Conservation (phyloP, 37 sponge, comb jelly and placozoan genomes). For the Mnemiopsis leidyi region DNA sequence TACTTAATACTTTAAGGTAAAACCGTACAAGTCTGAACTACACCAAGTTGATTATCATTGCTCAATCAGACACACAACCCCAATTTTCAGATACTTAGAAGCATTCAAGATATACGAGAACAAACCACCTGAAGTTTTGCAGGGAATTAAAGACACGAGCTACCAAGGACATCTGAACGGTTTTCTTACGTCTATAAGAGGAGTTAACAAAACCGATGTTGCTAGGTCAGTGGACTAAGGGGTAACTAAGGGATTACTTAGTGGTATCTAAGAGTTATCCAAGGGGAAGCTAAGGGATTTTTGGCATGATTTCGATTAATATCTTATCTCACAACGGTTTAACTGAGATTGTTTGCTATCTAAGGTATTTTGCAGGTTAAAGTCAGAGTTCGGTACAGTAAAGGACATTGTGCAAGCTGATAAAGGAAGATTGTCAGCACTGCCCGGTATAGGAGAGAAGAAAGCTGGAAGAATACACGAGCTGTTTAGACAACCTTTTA, state of each 20-base stretch:
- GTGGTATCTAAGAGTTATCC: too few relatives aligned
- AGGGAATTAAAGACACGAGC: slow-evolving; percentile 32
- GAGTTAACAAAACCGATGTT: slow-evolving; percentile 61
- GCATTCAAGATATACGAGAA: slow-evolving; percentile 59
- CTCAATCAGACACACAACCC: too few relatives aligned
- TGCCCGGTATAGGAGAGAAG: slow-evolving; percentile 36
- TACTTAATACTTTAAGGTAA: too few relatives aligned
- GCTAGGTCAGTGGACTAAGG: background rate
- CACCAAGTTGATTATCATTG: background rate
- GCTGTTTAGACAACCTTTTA: background rate
- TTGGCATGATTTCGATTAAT: too few relatives aligned
- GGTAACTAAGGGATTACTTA: too few relatives aligned
- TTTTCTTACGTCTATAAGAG: slow-evolving; percentile 21
- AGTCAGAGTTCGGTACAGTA: background rate
- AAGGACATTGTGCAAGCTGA: background rate
- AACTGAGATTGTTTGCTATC: background rate
- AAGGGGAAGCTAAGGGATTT: too few relatives aligned
- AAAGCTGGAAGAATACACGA: slow-evolving; percentile 11
- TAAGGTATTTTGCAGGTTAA: background rate
- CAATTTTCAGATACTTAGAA: slow-evolving; percentile 35
- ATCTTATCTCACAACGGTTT: background rate
- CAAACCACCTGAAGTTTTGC: slow-evolving; percentile 24
- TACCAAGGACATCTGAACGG: background rate
- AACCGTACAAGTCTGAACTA: background rate
- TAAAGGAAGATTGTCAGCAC: background rate